Conservation (phyloP, 2,888 invertebrate genomes). For the Bombylius discolor region DNA sequence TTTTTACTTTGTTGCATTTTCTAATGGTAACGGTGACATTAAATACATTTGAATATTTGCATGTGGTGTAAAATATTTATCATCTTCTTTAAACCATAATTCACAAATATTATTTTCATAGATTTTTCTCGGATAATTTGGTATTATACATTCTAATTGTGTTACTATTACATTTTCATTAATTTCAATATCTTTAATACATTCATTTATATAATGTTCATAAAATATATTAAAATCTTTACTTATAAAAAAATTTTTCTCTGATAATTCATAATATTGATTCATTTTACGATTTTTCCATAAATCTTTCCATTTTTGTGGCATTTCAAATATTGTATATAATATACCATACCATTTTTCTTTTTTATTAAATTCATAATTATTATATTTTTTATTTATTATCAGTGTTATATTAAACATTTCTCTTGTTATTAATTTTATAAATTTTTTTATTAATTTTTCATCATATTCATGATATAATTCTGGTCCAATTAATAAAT, state of each 20-base stretch:
- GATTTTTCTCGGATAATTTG: slow-evolving; percentile 42
- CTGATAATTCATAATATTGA: slow-evolving; percentile 49
- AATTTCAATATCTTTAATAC: too few species aligned
- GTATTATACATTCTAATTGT: neutral
- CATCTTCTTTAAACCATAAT: slow-evolving; percentile 67
- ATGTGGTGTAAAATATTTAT: slow-evolving; percentile 61
- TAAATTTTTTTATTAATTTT: slow-evolving; percentile 28
- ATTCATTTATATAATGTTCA: neutral
- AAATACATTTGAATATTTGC: slow-evolving; percentile 55
- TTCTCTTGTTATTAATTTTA: slow-evolving; percentile 7
- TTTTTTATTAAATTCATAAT: slow-evolving; percentile 40
- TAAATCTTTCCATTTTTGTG: slow-evolving; percentile 42
- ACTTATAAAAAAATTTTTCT: slow-evolving; percentile 53
- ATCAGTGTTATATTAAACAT: slow-evolving; percentile 14
- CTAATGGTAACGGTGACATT: slow-evolving; percentile 46
- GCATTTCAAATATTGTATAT: slow-evolving; percentile 48
- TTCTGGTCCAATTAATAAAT: slow-evolving; percentile 58
- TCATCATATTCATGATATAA: slow-evolving; percentile 61
- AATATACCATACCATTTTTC: slow-evolving; percentile 70
- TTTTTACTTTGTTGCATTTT: slow-evolving; percentile 45
- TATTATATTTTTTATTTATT: slow-evolving; percentile 2
- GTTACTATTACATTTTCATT: neutral
- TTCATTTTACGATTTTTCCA: slow-evolving; percentile 46
- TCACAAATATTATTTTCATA: slow-evolving; percentile 39
- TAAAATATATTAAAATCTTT: slow-evolving; percentile 41